Percentiles rank a stretch among this genome's conserved stretches.
Conservation (phyloP, 2,797 vertebrate species). For the Xenopus petersii region DNA sequence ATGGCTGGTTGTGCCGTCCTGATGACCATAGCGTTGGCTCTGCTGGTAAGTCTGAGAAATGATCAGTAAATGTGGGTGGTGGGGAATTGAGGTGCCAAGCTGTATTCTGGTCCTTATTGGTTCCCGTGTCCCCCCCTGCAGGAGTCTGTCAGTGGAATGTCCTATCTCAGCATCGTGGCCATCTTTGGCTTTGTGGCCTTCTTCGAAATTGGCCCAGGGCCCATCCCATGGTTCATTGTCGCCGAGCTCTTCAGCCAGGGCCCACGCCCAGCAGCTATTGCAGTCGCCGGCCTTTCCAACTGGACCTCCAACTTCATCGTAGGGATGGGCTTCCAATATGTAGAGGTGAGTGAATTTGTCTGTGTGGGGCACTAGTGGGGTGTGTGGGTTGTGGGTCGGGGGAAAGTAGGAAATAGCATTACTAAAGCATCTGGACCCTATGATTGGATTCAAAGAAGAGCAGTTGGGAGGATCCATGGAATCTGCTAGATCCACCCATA, state of each 20-base stretch:
- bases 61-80: too few relatives aligned
- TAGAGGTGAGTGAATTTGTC: conserved; percentile 70
- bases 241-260: conserved; percentile 96
- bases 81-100: too few relatives aligned
- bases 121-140: conserved; percentile 48
- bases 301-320: conserved; percentile 98
- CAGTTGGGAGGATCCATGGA: too few relatives aligned
- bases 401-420: too few relatives aligned
- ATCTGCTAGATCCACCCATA: too few relatives aligned
- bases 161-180: conserved; percentile 90
- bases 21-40: conserved; percentile 86
- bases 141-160: conserved; percentile 84
- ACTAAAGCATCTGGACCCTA: too few relatives aligned
- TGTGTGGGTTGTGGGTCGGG: too few relatives aligned
- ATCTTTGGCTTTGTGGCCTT: conserved; percentile 94
- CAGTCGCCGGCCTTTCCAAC: conserved; percentile 91
- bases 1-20: conserved; percentile 87
- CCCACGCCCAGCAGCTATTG: conserved; percentile 87
- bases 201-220: conserved; percentile 94
- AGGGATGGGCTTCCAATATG: conserved; percentile 91
- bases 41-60: conserved; percentile 71
- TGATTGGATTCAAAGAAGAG: too few relatives aligned
- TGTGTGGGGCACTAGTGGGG: too few relatives aligned
- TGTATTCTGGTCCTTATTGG: neutral
- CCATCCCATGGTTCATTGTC: conserved; percentile 97